Conservation (phyloP, 2,797 vertebrate species). For the Cyprinodon diabolis region DNA sequence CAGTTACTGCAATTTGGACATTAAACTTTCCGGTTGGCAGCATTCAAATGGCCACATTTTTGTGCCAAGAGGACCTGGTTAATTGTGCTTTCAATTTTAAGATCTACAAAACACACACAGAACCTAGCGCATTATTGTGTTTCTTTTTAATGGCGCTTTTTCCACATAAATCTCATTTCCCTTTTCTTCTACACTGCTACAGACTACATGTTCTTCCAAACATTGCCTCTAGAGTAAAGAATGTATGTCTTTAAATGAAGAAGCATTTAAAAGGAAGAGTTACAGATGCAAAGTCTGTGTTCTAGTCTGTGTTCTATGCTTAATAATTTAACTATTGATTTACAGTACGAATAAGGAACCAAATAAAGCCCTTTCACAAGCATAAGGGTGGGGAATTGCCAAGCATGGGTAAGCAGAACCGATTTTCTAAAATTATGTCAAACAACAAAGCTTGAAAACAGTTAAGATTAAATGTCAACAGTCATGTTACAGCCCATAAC, state of each 20-base stretch:
- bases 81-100: constrained; percentile 36
- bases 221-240: neutral
- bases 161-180: neutral
- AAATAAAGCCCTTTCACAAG: neutral
- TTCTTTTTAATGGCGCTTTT: constrained; percentile 4
- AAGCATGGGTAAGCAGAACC: neutral
- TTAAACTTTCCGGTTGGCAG: constrained; percentile 30
- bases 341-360: neutral
- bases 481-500: neutral
- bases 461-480: neutral
- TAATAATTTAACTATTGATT: constrained; percentile 17
- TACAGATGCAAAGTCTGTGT: neutral
- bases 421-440: neutral
- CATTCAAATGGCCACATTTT: constrained; percentile 28
- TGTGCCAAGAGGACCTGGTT: constrained; percentile 31
- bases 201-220: constrained; percentile 1
- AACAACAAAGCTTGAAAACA: neutral
- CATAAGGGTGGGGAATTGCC: constrained; percentile 4
- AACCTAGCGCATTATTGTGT: neutral
- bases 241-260: constrained; percentile 1
- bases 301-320: neutral
- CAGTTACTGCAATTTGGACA: constrained; percentile 25
- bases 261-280: constrained; percentile 1
- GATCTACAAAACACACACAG: constrained; percentile 15
- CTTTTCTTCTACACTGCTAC: neutral